Base-by-base conservation (phyloP, 23 tunicate species). In the Clavelina lepadiformis region DNA sequence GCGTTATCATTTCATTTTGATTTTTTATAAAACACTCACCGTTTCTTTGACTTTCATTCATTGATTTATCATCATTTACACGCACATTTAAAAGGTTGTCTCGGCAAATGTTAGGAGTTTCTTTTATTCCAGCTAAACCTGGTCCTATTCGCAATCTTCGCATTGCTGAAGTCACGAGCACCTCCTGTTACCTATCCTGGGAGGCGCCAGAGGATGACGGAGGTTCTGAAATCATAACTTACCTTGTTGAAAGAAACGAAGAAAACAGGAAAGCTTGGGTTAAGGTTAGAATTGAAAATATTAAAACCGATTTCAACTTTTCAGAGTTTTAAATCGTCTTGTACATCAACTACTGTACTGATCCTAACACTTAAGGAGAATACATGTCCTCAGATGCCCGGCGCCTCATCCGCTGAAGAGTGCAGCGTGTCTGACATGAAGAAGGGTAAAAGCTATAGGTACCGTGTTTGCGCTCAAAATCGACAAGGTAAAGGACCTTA, bases 101-200 rank as follows among this genome's bases (percentile, higher is more conserved):
- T 11, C 49, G 15, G 11, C 15, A 11, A 41, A 41, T 11, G 11
- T 41, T 15, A 11, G 15, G 23, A 8, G 20, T 53, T n/a, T 58
- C 31, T 5, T 63, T 35, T 34, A 5, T 23, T 59, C 5, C 52
- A 88, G 96, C 76, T 33, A 60, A 55, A 32, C 96, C 96, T 15
- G 86, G 82, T 3, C 19, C 51, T 6, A 77, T 88, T 26, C 60
- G 66, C 53, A 80, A 75, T 30, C 56, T 71, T n/a, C 47, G 21
- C 8, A 58, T 65, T 28, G 77, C 67, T 1, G 97, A 89, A 44
- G 55, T 89, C 51, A 75, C 97, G 38, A 58, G 78, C 34, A 38
- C 83, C 26, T 51, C 71, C 32, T 89, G 97, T 58, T 76, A 89
- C 58, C 32, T 89, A 51, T 64, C 83, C 0, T 93, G 98, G 98